Percentiles rank a stretch among this genome's conserved stretches.
Conservation (phyloP, 1,140 invertebrate species). For the Spodoptera litura region DNA sequence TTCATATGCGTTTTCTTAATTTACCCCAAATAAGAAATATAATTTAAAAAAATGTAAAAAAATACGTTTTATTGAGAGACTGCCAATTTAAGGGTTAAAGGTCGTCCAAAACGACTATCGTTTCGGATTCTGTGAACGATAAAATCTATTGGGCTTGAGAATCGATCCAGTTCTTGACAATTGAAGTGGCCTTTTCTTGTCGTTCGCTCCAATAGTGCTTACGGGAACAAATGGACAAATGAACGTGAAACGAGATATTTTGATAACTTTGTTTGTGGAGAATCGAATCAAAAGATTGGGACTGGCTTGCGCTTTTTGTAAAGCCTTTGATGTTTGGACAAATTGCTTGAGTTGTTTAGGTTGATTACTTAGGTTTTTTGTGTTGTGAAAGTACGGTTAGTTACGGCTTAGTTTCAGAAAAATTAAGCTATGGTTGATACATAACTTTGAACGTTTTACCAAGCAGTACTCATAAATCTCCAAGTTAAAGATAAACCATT, state of each 20-base stretch:
- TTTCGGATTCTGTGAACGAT: conserved; percentile 2
- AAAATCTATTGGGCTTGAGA: conserved; percentile 22
- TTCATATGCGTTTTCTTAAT: too few relatives aligned
- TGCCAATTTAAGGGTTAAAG: not conserved
- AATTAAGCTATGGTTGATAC: too few relatives aligned
- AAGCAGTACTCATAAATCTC: too few relatives aligned
- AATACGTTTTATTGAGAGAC: too few relatives aligned
- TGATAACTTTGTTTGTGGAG: conserved; percentile 3
- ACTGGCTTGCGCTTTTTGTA: not conserved
- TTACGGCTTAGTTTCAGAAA: too few relatives aligned
- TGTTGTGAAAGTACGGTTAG: too few relatives aligned
- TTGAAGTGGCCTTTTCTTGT: conserved; percentile 14
- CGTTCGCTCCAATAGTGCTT: conserved; percentile 13
- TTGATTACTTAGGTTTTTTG: too few relatives aligned
- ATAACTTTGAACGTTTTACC: too few relatives aligned
- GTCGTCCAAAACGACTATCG: not conserved
- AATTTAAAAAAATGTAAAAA: too few relatives aligned
- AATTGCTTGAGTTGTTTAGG: not conserved
- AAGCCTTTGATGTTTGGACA: not conserved
- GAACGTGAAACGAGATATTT: conserved; percentile 6
- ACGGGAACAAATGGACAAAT: conserved; percentile 1
- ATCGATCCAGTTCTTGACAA: conserved; percentile 20
- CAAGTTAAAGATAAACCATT: too few relatives aligned
- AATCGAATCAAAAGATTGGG: conserved; percentile 1
- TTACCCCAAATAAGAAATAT: too few relatives aligned